Percentiles rank a stretch among this genome's conserved stretches.
These are phyloP conservation scores for Burhinus oedicnemus DNA, from an alignment of 2,113 vertebrate genomes.

Conservation along the genomic window DNA sequence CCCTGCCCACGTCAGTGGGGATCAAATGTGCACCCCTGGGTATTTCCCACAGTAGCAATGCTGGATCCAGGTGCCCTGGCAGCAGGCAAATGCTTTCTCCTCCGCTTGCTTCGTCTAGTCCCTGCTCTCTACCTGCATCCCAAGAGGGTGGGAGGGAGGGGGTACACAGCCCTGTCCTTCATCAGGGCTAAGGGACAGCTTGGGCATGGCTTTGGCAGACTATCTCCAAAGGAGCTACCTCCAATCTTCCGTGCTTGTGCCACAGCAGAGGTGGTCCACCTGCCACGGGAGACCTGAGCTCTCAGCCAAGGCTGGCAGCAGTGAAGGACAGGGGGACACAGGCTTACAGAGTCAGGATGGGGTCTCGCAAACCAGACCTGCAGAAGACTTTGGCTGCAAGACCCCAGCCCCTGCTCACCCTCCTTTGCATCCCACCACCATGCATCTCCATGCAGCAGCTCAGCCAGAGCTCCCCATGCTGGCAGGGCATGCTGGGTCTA, in stretches of 20 bases:
- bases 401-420: not conserved
- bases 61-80: not conserved
- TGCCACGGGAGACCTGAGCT: fast-evolving
- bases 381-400: not conserved
- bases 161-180: not conserved
- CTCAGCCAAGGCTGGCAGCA: not conserved
- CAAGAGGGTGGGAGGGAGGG: fast-evolving
- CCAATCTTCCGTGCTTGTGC: not conserved
- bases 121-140: not conserved
- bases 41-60: not conserved
- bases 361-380: not conserved
- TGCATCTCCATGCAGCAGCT: fast-evolving
- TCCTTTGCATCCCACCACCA: fast-evolving
- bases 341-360: not conserved
- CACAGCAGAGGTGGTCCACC: not conserved
- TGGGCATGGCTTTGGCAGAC: not conserved
- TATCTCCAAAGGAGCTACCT: not conserved
- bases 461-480: fast-evolving
- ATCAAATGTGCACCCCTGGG: not conserved
- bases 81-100: not conserved
- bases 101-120: fast-evolving
- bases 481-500: not conserved
- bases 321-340: fast-evolving
- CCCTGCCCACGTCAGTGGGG: not conserved
- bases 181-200: not conserved